Percentiles rank a stretch among this genome's conserved stretches.
Evolutionary conservation across 1,140 invertebrate genomes (phyloP).

Genomic region (Orius laevigatus): DNA sequence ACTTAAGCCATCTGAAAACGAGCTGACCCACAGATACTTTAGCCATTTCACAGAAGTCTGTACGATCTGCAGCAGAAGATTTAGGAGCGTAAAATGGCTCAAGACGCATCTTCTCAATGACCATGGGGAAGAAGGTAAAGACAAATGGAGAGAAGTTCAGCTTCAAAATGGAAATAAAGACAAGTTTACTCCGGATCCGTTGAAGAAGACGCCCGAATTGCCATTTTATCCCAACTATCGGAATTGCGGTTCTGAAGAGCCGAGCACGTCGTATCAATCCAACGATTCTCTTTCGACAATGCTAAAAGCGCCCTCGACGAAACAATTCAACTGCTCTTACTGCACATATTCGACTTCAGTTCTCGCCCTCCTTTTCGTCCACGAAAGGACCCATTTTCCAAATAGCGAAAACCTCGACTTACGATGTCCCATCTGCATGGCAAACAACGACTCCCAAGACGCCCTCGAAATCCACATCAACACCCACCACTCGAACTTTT

Average conservation of each 20-base stretch:
- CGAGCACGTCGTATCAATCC: neutral
- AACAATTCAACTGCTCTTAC: constrained; percentile 73
- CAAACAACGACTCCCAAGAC: constrained; percentile 28
- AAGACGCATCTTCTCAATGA: constrained; percentile 77
- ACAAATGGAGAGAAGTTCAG: constrained; percentile 47
- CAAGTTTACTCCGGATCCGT: neutral
- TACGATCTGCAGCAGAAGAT: constrained; percentile 70
- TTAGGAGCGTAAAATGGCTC: constrained; percentile 77
- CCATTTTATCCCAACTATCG: neutral
- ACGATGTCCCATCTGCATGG: constrained; percentile 42
- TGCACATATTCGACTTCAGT: constrained; percentile 80
- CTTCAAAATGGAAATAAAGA: constrained; percentile 46
- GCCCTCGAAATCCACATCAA: constrained; percentile 16
- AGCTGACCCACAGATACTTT: constrained; percentile 35
- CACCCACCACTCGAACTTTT: constrained; percentile 10
- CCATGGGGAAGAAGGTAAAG: constrained; percentile 54
- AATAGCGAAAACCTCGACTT: constrained; percentile 18
- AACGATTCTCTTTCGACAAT: neutral
- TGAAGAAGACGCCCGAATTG: constrained; percentile 9
- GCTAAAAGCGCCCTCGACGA: neutral
- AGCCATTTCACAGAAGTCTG: constrained; percentile 64
- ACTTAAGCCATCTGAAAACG: constrained; percentile 14
- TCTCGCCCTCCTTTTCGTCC: constrained; percentile 74
- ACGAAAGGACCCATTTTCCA: constrained; percentile 58
- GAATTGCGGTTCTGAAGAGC: neutral